A percentile compares a stretch with the other conserved stretches of the same genome.
These are phyloP conservation scores for Macquaria australasica DNA, from an alignment of 2,113 vertebrate genomes.

Conservation along the genomic window DNA sequence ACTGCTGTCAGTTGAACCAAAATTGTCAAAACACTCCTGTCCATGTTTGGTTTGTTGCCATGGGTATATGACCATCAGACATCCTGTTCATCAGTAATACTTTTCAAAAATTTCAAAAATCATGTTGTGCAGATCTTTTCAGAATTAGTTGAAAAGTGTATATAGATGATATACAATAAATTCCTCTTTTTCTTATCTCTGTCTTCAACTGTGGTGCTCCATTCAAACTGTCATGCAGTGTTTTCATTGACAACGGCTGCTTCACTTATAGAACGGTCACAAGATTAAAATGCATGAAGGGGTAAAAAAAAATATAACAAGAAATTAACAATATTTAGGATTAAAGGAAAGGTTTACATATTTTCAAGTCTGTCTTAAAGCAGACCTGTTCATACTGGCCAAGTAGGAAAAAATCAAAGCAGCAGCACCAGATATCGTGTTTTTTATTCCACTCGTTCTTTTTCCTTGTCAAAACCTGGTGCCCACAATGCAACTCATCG, in stretches of 20 bases:
- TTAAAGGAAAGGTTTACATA: background rate
- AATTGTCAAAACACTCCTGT: slow-evolving; percentile 73
- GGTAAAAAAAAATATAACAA: background rate
- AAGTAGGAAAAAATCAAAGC: too few relatives aligned
- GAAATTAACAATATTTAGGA: background rate
- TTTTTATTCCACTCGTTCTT: too few relatives aligned
- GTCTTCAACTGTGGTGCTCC: slow-evolving; percentile 28
- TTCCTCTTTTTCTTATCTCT: slow-evolving; percentile 73
- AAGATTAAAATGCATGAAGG: background rate
- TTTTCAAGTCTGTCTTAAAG: background rate
- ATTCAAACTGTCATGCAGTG: background rate
- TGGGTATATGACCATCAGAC: slow-evolving; percentile 73
- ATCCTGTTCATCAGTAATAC: slow-evolving; percentile 71
- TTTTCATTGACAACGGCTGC: background rate
- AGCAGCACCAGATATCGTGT: too few relatives aligned
- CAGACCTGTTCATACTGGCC: too few relatives aligned
- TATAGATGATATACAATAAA: slow-evolving; percentile 84
- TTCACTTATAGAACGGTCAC: background rate
- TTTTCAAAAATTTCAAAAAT: slow-evolving; percentile 70
- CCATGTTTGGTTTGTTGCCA: slow-evolving; percentile 75
- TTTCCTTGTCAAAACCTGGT: too few relatives aligned
- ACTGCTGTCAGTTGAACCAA: slow-evolving; percentile 73
- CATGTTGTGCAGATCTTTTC: slow-evolving; percentile 77
- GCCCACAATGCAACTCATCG: too few relatives aligned
- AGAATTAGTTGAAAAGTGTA: slow-evolving; percentile 80